Base-by-base conservation (phyloP, 2,888 invertebrate species). In the Tetheella fluctuosa region DNA sequence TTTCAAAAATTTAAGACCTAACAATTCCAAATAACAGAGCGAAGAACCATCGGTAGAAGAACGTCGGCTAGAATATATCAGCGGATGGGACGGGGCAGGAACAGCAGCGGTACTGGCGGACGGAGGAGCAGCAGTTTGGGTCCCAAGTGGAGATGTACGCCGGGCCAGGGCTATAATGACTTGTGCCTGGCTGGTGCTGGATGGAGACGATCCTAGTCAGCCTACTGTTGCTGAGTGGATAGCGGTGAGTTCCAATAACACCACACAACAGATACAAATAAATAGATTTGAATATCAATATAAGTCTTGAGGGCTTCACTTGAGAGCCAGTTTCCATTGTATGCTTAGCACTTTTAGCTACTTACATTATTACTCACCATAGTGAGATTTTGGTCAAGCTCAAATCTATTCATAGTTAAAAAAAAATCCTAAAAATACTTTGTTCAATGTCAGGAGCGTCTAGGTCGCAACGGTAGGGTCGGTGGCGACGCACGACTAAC, bases 171-270 rank as follows among this genome's bases (percentile, higher is more conserved):
- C 95, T 34, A 95, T 97, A 79, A 89, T 99, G 54, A 96, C 97
- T 72, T 97, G 97, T 84, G 96, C 97, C 70, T 99, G 99, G 99
- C 94, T 95, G 20, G 94, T 99, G 23, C 96, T 97, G 94, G 96
- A 96, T 75, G 94, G 95, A 59, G 97, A 97, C 57, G 94, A 94
- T 63, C 90, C 91, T 15, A 91, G 93, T 61, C 94, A 95, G 55
- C 94, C 94, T 0, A 93, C 93, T 6, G 90, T 96, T 59, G 90
- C 95, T 0, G 94, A 96, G 64, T 97, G 97, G 97, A 87, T 97
- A 64, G 88, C 90, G 73, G 93, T 94, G 74, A 80, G 83, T 64
- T 39, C 39, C 42, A 52, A n/a, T n/a, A n/a, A n/a, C n/a, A n/a
- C n/a, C n/a, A n/a, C n/a, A n/a, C n/a, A n/a, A n/a, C n/a, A n/a